Conservation (phyloP, 37 sponge, comb jelly and placozoan genomes). For the Agelas oroides region DNA sequence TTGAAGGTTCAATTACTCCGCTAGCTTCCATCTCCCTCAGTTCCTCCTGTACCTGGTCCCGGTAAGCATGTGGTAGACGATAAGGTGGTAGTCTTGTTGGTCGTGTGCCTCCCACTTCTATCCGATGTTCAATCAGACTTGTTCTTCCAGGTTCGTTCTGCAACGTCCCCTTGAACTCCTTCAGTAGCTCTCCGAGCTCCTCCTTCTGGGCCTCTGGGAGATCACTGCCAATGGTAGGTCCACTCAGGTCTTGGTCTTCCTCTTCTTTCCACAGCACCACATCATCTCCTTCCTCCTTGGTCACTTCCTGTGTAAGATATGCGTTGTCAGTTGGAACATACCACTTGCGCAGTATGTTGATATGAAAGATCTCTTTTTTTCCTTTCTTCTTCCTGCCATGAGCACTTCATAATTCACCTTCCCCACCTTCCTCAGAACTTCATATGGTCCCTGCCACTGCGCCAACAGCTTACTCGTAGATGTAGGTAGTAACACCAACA, state of each 20-base stretch:
- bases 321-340: not conserved
- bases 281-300: too few species aligned
- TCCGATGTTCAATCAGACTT: slow-evolving; percentile 32
- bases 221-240: too few species aligned
- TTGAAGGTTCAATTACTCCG: slow-evolving; percentile 54
- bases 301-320: too few species aligned
- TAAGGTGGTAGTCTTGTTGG: slow-evolving; percentile 45
- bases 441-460: slow-evolving; percentile 56
- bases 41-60: slow-evolving; percentile 32
- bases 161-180: too few species aligned
- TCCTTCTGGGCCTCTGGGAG: not conserved
- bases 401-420: slow-evolving; percentile 47
- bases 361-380: slow-evolving; percentile 27
- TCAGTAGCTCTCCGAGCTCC: slow-evolving; percentile 18
- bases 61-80: slow-evolving; percentile 49
- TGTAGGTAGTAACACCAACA: slow-evolving; percentile 41
- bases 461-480: slow-evolving; percentile 26
- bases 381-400: slow-evolving; percentile 11
- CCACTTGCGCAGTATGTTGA: slow-evolving; percentile 41
- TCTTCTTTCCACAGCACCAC: too few species aligned
- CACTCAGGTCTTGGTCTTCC: too few species aligned
- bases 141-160: slow-evolving; percentile 23
- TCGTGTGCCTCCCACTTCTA: slow-evolving; percentile 5
- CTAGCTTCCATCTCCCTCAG: slow-evolving; percentile 43
- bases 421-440: slow-evolving; percentile 14